phyloP scores from a whole-genome alignment of 92 coral and sea anemone genomes.

The Porites rus region DNA sequence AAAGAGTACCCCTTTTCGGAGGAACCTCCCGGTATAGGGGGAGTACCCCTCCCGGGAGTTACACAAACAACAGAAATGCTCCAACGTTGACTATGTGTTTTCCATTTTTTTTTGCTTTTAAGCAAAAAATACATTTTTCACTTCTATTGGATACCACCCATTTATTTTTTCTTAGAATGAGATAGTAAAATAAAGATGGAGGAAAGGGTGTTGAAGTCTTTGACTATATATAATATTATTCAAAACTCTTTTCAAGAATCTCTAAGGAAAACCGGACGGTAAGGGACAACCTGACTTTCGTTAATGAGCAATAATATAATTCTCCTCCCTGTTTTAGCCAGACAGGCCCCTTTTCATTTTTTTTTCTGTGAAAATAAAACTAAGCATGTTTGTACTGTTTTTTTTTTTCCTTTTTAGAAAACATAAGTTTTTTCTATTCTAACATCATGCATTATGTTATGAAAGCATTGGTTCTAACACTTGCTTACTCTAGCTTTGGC shows the following conservation, averaged over 20 bases:
- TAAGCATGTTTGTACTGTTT: neutral
- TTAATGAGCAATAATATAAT: neutral
- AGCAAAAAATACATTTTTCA: neutral
- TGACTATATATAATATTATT: neutral
- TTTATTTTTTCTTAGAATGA: neutral
- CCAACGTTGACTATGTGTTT: neutral
- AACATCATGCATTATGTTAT: neutral
- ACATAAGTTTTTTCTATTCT: neutral
- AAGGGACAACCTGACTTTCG: neutral
- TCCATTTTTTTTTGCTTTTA: neutral
- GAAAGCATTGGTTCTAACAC: neutral
- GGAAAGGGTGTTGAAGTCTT: neutral
- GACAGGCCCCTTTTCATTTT: neutral
- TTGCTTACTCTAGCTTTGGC: neutral
- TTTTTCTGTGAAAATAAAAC: neutral
- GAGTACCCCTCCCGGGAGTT: neutral
- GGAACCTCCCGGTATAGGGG: too few species aligned
- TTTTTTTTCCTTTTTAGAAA: neutral
- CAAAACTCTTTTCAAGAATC: neutral
- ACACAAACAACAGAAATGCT: neutral
- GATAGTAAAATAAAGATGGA: neutral
- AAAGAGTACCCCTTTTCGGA: too few species aligned
- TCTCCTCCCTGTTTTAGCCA: neutral
- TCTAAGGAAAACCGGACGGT: neutral
- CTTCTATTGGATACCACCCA: neutral